Evolutionary conservation across 2,888 invertebrate species (phyloP), one percentile per base, ranked within the genome.

Genomic region (Agrilus mali): DNA sequence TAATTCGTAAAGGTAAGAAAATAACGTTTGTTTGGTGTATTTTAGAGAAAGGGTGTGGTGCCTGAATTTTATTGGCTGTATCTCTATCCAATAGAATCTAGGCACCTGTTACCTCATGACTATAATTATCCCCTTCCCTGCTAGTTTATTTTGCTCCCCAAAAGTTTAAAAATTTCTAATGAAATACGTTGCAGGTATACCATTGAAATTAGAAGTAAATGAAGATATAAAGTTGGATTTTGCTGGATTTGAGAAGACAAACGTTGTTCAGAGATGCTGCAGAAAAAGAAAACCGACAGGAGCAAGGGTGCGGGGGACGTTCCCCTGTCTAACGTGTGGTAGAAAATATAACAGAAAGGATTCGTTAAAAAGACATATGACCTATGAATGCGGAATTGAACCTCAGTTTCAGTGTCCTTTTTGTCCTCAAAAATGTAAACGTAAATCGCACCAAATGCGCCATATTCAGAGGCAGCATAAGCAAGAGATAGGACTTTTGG

Each of bases 271-370:
- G 7, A 2, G 27, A 10, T 27, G 16, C 8, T 53, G 52, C 52
- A 51, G 59, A 48, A 60, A 57, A 55, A 52, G 57, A 32, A 55
- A 53, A n/a, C 50, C 57, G 6, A 49, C 71, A 42, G 74, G 75
- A 61, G 75, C 57, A 47, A 52, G 65, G 47, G 61, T 63, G 36
- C 56, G 59, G 36, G 67, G 67, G 4, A 68, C 72, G 54, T 73
- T 71, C 60, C 57, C 72, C 49, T 83, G 83, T 67, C 72, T 72
- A 49, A 73, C 74, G 53, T 89, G 88, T 63, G 80, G 82, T 44
- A 85, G 86, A 65, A 77, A 77, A 47, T 89, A 88, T 71, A 80
- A 79, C 61, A 74, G 80, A 62, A 83, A 82, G 60, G 81, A 82
- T 52, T 84, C 83, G n/a, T 66, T 86, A 46, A 82, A 80, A 60